Evolutionary conservation across 2,888 invertebrate species (phyloP).

Genomic region (Drosophila setosimentum): DNA sequence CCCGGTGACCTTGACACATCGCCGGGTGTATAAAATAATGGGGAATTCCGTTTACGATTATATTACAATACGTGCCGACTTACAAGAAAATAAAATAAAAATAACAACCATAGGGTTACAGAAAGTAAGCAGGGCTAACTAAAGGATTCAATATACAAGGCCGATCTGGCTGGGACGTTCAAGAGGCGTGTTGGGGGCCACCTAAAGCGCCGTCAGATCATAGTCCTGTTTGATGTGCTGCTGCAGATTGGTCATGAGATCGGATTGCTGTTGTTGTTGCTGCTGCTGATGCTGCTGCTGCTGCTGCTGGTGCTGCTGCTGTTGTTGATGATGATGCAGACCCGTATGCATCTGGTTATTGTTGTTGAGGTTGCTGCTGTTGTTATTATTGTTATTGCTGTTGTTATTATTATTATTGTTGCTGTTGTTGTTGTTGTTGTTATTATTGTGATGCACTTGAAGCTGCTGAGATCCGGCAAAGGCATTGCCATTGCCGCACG

Average conservation of each 20-base stretch:
- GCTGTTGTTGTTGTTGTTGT: conserved; percentile 52
- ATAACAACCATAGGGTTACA: conserved; percentile 9
- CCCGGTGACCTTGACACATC: conserved; percentile 20
- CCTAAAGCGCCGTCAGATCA: conserved; percentile 92
- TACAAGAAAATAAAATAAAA: conserved; percentile 1
- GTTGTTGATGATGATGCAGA: conserved; percentile 59
- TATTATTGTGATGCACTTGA: conserved; percentile 52
- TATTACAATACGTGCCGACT: conserved; percentile 27
- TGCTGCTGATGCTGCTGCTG: conserved; percentile 60
- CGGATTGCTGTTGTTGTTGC: conserved; percentile 77
- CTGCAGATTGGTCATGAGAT: conserved; percentile 83
- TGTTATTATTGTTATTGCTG: conserved; percentile 82
- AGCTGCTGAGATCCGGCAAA: conserved; percentile 80
- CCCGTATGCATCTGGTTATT: conserved; percentile 84
- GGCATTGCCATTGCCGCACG: conserved; percentile 72
- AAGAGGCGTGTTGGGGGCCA: neutral
- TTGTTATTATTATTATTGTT: conserved; percentile 46
- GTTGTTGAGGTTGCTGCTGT: conserved; percentile 58
- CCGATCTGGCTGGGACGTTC: neutral
- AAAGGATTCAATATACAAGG: conserved; percentile 58
- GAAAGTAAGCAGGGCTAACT: conserved; percentile 47
- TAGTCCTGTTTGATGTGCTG: conserved; percentile 93
- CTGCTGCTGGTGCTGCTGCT: conserved; percentile 69
- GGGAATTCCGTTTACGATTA: conserved; percentile 16
- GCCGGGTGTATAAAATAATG: conserved; percentile 41